phyloP scores from a whole-genome alignment of 2,888 invertebrate species.

The Autographa pulchrina region DNA sequence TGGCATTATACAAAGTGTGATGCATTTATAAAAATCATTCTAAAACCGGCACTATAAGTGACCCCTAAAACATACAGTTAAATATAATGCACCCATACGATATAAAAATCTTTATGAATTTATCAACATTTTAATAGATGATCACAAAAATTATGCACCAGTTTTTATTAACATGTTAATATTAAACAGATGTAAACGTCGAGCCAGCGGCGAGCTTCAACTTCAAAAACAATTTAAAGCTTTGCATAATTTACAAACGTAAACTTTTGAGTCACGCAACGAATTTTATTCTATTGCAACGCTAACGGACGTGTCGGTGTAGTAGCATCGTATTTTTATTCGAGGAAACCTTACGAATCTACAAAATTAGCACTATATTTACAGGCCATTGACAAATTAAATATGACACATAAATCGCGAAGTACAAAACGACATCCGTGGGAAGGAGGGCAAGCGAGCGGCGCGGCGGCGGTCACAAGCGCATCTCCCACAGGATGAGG shows the following conservation, averaged over 20 bases:
- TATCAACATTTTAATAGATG: slow-evolving; percentile 76
- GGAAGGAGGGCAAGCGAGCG: slow-evolving; percentile 25
- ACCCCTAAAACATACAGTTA: slow-evolving; percentile 42
- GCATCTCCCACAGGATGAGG: slow-evolving; percentile 95
- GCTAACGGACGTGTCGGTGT: slow-evolving; percentile 43
- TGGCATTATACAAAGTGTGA: background rate
- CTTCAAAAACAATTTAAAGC: slow-evolving; percentile 87
- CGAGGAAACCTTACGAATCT: slow-evolving; percentile 50
- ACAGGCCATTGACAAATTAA: slow-evolving; percentile 66
- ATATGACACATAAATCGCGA: slow-evolving; percentile 77
- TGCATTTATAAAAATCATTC: slow-evolving; percentile 17
- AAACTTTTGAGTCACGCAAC: slow-evolving; percentile 68
- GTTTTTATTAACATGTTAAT: slow-evolving; percentile 65
- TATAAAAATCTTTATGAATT: slow-evolving; percentile 54
- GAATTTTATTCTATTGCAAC: slow-evolving; percentile 48
- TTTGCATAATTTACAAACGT: slow-evolving; percentile 79
- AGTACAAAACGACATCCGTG: slow-evolving; percentile 56
- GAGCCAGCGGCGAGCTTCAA: slow-evolving; percentile 67
- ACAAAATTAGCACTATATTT: slow-evolving; percentile 65
- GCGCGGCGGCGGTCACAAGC: slow-evolving; percentile 75
- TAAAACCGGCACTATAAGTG: slow-evolving; percentile 32
- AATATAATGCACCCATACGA: slow-evolving; percentile 47
- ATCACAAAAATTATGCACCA: slow-evolving; percentile 86
- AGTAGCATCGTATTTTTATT: slow-evolving; percentile 46
- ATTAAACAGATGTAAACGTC: slow-evolving; percentile 74